Percentiles rank a stretch among this genome's conserved stretches.
phyloP scores from a whole-genome alignment of 2,113 vertebrate genomes.

The Rynchops niger region DNA sequence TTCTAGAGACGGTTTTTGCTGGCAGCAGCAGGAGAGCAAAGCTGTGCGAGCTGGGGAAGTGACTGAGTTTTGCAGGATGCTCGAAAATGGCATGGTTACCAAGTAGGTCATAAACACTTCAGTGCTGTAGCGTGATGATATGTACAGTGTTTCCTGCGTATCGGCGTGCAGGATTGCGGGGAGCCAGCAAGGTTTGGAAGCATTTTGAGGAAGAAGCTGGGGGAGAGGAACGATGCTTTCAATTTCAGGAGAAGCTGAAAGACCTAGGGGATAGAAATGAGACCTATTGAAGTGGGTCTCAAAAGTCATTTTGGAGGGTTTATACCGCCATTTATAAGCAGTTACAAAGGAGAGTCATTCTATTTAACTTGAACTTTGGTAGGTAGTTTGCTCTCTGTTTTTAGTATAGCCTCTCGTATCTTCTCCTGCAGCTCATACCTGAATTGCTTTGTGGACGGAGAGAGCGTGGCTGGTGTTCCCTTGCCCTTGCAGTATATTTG shows the following conservation, averaged over 20 bases:
- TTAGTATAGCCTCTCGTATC: neutral
- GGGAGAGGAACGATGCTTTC: neutral
- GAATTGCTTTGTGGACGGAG: neutral
- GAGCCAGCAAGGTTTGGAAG: neutral
- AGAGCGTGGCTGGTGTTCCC: neutral
- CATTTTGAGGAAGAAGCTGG: neutral
- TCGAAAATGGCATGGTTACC: neutral
- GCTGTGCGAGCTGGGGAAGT: neutral
- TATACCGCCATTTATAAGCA: neutral
- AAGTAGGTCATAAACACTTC: slow-evolving; percentile 4
- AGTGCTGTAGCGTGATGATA: neutral
- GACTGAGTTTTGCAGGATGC: neutral
- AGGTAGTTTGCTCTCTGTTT: neutral
- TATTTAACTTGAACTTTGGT: neutral
- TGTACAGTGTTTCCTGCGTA: neutral
- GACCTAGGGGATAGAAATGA: neutral
- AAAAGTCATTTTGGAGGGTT: neutral
- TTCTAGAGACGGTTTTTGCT: neutral
- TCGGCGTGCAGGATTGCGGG: rapidly evolving
- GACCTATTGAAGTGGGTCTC: neutral
- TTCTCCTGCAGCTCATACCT: neutral
- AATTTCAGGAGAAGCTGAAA: neutral
- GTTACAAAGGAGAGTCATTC: neutral
- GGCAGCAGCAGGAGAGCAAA: neutral
- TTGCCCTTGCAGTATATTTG: neutral